A percentile compares a stretch with the other conserved stretches of the same genome.
phyloP scores from a whole-genome alignment of 2,888 invertebrate genomes.

The Thymelicus sylvestris region DNA sequence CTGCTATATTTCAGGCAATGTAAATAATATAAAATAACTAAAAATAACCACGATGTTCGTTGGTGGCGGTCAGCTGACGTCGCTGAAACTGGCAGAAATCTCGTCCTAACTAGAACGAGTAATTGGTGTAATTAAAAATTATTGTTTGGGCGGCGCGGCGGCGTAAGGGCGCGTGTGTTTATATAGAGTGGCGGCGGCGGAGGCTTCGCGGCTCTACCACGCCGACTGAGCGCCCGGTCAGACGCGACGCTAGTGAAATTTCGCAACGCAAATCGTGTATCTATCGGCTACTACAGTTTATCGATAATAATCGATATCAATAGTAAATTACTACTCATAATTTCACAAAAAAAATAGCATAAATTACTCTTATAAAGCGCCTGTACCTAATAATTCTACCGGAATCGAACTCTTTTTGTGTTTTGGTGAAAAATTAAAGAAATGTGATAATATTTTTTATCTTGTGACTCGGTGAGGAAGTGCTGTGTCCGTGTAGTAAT shows the following conservation, averaged over 20 bases:
- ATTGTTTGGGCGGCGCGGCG: slow-evolving; percentile 49
- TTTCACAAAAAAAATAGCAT: neutral
- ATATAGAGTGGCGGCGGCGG: slow-evolving; percentile 59
- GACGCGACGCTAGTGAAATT: slow-evolving; percentile 51
- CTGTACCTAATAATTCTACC: neutral
- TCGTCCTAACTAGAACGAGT: slow-evolving; percentile 74
- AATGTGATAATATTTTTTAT: slow-evolving; percentile 46
- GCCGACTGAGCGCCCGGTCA: slow-evolving; percentile 50
- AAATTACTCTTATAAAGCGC: neutral
- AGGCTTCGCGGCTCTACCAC: slow-evolving; percentile 63
- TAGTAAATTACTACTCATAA: neutral
- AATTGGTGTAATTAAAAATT: slow-evolving; percentile 73
- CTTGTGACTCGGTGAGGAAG: slow-evolving; percentile 41
- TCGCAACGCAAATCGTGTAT: slow-evolving; percentile 34
- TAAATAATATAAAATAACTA: slow-evolving; percentile 62
- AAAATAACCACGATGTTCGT: slow-evolving; percentile 57
- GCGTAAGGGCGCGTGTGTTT: slow-evolving; percentile 66
- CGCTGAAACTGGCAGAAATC: slow-evolving; percentile 72
- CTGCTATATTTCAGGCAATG: slow-evolving; percentile 41
- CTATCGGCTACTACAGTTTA: neutral
- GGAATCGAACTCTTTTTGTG: slow-evolving; percentile 21
- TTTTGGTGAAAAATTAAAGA: slow-evolving; percentile 42
- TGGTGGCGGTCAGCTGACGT: slow-evolving; percentile 39
- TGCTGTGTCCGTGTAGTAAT: slow-evolving; percentile 38
- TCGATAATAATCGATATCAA: neutral